A percentile compares a stretch with the other conserved stretches of the same genome.
These are phyloP conservation scores for Xylophagus ater DNA, from an alignment of 2,888 invertebrate species.

Conservation along the genomic window DNA sequence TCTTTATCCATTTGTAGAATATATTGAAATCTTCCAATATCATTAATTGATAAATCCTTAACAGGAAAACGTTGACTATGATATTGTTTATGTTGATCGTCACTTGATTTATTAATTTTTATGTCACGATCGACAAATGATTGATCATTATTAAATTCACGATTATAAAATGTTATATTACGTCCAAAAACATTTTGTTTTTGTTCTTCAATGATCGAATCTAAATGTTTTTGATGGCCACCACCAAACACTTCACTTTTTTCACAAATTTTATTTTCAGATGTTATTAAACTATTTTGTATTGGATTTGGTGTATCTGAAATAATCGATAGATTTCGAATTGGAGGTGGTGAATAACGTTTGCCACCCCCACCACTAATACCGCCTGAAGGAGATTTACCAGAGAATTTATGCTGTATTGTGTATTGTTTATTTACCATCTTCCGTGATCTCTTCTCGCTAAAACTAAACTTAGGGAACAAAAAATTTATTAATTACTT, in stretches of 20 bases:
- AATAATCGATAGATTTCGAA: constrained; percentile 13
- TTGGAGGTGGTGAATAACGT: constrained; percentile 13
- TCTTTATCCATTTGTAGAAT: constrained; percentile 23
- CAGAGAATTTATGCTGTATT: constrained; percentile 13
- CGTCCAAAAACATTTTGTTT: constrained; percentile 8
- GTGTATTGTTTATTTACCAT: constrained; percentile 17
- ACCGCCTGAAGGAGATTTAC: too few relatives aligned
- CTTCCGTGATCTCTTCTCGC: neutral
- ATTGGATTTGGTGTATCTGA: constrained; percentile 16
- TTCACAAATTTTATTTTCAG: too few relatives aligned
- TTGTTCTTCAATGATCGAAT: neutral
- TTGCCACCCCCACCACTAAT: constrained; percentile 1
- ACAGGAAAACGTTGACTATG: constrained; percentile 5
- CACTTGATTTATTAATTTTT: neutral
- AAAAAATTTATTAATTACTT: too few relatives aligned
- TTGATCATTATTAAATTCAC: constrained; percentile 2
- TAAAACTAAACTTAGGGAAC: too few relatives aligned
- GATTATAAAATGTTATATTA: constrained; percentile 8
- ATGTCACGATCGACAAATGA: too few relatives aligned
- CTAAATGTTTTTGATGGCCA: neutral
- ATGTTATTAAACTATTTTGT: too few relatives aligned
- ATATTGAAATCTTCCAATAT: constrained; percentile 22
- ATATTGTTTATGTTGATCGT: neutral
- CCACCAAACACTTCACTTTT: too few relatives aligned
- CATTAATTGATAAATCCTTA: constrained; percentile 18